Evolutionary conservation across 2,113 vertebrate species (phyloP).

Genomic region (Scalopus aquaticus): DNA sequence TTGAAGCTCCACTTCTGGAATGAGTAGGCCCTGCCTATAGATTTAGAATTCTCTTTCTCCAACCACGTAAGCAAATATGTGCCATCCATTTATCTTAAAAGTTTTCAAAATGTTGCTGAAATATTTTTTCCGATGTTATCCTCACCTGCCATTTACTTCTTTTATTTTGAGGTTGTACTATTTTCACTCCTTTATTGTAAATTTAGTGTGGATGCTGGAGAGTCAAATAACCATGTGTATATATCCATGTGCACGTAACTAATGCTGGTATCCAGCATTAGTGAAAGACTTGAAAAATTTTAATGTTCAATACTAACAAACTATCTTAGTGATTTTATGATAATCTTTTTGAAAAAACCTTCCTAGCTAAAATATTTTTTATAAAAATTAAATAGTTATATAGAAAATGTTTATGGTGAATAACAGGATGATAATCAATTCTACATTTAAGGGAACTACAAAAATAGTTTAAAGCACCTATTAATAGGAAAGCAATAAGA

Average conservation of each 20-base stretch:
- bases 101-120: neutral
- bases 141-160: neutral
- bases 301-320: neutral
- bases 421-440: neutral
- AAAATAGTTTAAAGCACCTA: neutral
- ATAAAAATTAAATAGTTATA: neutral
- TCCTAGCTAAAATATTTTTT: neutral
- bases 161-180: neutral
- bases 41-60: neutral
- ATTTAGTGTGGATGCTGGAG: neutral
- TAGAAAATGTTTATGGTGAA: neutral
- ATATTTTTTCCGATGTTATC: neutral
- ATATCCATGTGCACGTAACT: neutral
- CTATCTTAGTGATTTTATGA: neutral
- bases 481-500: neutral
- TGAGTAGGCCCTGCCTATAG: neutral
- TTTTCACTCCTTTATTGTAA: neutral
- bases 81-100: neutral
- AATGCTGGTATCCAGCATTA: neutral
- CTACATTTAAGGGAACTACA: neutral
- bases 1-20: neutral
- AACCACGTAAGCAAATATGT: neutral
- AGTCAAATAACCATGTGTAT: neutral
- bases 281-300: neutral
- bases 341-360: neutral